Conservation (phyloP, 2,113 vertebrate genomes). For the Perca flavescens region DNA sequence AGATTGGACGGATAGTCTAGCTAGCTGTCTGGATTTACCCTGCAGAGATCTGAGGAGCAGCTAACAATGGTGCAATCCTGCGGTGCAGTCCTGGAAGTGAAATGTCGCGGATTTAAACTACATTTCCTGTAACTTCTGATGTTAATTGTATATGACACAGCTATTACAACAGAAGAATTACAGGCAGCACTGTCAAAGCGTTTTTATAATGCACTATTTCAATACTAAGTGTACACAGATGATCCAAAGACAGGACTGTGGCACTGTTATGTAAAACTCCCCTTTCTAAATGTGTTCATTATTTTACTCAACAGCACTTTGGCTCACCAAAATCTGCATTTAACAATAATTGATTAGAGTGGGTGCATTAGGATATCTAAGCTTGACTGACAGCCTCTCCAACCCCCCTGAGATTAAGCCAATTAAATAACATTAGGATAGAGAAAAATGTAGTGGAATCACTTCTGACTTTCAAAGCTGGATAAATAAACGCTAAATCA, state of each 20-base stretch:
- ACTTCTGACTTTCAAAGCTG: constrained; percentile 76
- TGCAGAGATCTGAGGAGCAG: too few species aligned
- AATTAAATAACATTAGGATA: constrained; percentile 77
- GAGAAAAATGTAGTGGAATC: constrained; percentile 63
- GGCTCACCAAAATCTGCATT: constrained; percentile 57
- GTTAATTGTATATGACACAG: neutral
- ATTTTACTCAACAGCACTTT: constrained; percentile 27
- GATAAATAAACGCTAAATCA: constrained; percentile 83
- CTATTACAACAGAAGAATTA: neutral
- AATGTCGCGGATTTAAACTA: too few species aligned
- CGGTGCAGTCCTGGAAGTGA: too few species aligned
- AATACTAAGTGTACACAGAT: neutral
- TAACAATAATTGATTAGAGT: constrained; percentile 61
- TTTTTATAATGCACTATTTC: neutral
- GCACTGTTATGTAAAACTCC: neutral
- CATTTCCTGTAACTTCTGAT: neutral
- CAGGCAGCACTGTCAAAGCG: neutral
- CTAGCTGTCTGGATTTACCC: too few species aligned
- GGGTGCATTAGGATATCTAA: constrained; percentile 73
- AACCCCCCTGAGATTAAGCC: constrained; percentile 72
- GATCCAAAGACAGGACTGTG: neutral
- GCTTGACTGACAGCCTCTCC: constrained; percentile 81
- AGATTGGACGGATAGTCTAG: too few species aligned
- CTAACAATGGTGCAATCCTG: too few species aligned
- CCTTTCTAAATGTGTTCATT: neutral